Conservation (phyloP, 2,888 invertebrate genomes). For the Lacanobia oleracea region DNA sequence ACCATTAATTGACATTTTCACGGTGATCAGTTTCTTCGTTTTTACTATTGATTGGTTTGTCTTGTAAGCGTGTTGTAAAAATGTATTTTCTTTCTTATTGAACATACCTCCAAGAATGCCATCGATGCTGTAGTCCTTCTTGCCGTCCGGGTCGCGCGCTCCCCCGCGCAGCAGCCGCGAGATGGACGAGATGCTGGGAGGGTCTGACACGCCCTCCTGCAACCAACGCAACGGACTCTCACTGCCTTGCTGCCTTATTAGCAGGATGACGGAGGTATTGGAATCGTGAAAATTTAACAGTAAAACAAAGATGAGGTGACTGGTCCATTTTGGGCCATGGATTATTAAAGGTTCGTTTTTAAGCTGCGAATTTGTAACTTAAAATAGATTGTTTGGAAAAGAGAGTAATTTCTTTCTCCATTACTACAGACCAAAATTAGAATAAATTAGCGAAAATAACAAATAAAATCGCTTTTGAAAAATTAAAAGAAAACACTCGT, state of each 20-base stretch:
- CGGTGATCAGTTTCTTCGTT: neutral
- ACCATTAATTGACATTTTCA: neutral
- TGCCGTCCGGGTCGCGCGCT: conserved; percentile 94
- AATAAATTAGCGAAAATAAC: neutral
- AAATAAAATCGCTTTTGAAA: neutral
- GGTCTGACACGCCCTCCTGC: conserved; percentile 97
- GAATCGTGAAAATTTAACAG: conserved; percentile 4
- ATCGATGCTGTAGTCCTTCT: conserved; percentile 97
- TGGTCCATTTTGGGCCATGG: neutral
- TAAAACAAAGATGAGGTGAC: conserved; percentile 16
- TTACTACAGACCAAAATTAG: neutral
- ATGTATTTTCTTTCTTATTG: too few relatives aligned
- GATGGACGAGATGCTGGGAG: conserved; percentile 98
- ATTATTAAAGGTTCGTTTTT: neutral
- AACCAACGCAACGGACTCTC: conserved; percentile 71
- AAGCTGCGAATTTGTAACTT: too few relatives aligned
- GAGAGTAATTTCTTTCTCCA: neutral
- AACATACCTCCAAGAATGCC: conserved; percentile 95
- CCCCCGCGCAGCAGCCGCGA: conserved; percentile 96
- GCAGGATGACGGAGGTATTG: conserved; percentile 38
- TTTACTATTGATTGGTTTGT: neutral
- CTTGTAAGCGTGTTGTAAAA: neutral
- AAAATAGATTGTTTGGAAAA: neutral
- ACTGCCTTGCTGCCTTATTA: conserved; percentile 65
- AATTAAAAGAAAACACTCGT: neutral